Evolutionary conservation across 2,888 invertebrate genomes (phyloP).

Genomic region (Epiblema foenella): DNA sequence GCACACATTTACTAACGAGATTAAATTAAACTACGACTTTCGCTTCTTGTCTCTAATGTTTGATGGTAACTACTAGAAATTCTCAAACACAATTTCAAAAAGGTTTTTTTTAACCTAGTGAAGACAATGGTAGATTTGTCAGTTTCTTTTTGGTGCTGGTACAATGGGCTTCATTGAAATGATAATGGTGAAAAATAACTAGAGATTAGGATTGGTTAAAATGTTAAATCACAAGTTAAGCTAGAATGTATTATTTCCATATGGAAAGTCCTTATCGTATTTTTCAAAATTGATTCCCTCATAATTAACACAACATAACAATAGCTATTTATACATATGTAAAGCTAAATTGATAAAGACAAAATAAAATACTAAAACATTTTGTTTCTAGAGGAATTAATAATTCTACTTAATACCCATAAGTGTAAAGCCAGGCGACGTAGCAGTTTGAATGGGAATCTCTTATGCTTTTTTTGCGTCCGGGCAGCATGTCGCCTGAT

Average conservation of each 20-base stretch:
- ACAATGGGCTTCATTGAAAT: conserved; percentile 68
- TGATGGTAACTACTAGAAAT: conserved; percentile 8
- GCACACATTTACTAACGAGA: neutral
- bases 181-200: conserved; percentile 51
- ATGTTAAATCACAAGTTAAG: too few species aligned
- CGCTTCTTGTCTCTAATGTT: neutral
- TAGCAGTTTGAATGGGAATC: too few species aligned
- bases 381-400: too few species aligned
- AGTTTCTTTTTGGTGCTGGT: conserved; percentile 50
- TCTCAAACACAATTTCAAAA: conserved; percentile 11
- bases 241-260: too few species aligned
- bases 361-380: neutral
- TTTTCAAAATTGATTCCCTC: neutral
- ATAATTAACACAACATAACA: neutral
- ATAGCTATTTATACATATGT: neutral
- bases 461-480: too few species aligned
- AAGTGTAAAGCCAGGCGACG: too few species aligned
- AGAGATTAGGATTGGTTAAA: neutral
- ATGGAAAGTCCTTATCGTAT: too few species aligned
- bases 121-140: conserved; percentile 33
- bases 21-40: neutral
- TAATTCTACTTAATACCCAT: too few species aligned
- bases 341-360: neutral
- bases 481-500: too few species aligned
- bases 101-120: conserved; percentile 3